Conservation (phyloP, 1,140 invertebrate genomes). For the Heliconius congener region DNA sequence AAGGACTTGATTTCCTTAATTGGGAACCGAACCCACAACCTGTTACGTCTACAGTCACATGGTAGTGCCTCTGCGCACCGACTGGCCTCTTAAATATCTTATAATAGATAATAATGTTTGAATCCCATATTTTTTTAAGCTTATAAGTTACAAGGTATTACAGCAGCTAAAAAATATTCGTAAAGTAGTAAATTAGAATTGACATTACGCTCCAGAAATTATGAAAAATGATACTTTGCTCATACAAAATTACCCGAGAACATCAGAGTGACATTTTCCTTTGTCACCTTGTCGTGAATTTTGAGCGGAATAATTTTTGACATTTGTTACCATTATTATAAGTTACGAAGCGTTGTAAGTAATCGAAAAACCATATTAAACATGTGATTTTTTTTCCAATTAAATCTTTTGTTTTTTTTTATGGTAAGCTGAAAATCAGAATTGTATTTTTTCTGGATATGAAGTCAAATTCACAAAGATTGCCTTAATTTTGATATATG, state of each 20-base stretch:
- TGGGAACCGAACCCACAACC: no score
- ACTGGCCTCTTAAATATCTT: no score
- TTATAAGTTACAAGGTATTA: neutral
- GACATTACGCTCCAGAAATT: conserved; percentile 43
- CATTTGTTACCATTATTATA: neutral
- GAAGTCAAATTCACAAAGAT: neutral
- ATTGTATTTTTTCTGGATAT: neutral
- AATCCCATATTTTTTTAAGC: neutral
- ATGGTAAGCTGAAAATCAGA: neutral
- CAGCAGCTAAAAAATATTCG: neutral
- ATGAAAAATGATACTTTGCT: conserved; percentile 47
- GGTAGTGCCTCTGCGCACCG: no score
- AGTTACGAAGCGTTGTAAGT: neutral
- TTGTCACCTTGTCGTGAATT: conserved; percentile 30
- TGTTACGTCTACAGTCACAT: no score
- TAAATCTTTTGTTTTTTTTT: neutral
- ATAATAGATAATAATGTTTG: neutral
- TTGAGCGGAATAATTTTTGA: conserved; percentile 1
- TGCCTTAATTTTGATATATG: no score
- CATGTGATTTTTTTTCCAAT: neutral
- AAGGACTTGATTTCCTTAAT: no score
- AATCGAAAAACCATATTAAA: neutral
- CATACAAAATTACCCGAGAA: conserved; percentile 37
- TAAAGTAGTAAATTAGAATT: conserved; percentile 8
- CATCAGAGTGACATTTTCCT: conserved; percentile 36